phyloP scores from a whole-genome alignment of 1,140 invertebrate genomes.

The Paramacrobiotus metropolitanus region DNA sequence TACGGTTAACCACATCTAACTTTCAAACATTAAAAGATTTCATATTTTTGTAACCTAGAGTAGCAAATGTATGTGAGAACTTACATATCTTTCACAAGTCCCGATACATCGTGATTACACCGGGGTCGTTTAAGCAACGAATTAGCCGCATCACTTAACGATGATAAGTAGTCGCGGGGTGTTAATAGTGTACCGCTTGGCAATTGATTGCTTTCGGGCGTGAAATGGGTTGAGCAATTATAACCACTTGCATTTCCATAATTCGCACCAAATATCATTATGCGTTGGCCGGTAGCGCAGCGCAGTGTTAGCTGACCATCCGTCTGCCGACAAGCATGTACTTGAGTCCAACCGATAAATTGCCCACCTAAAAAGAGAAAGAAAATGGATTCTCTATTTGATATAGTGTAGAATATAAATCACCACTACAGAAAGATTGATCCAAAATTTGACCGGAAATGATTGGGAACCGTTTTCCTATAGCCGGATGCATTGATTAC shows the following conservation, averaged over 20 bases:
- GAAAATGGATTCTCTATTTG: no score
- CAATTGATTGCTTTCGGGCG: neutral
- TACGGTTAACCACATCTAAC: no score
- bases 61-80: no score
- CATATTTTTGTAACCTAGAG: no score
- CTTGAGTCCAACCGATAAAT: neutral
- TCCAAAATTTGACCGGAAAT: no score
- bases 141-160: neutral
- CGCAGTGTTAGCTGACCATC: neutral
- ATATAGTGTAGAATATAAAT: no score
- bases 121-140: neutral
- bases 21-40: no score
- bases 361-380: neutral
- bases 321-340: neutral
- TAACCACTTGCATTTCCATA: constrained; percentile 4
- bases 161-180: no score
- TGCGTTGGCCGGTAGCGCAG: neutral
- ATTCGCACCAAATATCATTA: constrained; percentile 4
- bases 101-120: neutral
- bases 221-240: neutral
- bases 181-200: neutral
- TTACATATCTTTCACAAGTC: neutral
- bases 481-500: no score
- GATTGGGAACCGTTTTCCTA: no score
- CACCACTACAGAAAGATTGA: no score